Conservation (phyloP, 92 coral and sea anemone species). For the Meandrina meandrites region DNA sequence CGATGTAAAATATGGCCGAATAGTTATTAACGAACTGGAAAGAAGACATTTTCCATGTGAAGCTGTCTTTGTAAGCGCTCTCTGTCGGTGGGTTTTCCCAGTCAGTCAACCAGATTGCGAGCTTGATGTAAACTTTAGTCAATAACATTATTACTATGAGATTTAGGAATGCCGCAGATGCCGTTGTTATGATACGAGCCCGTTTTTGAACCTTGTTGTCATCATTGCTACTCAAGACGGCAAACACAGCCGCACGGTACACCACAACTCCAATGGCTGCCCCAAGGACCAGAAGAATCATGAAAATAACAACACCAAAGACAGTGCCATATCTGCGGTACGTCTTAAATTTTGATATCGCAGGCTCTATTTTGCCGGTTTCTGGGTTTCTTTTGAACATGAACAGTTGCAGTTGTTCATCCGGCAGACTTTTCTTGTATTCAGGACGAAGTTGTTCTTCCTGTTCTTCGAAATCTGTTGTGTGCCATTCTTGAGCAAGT, state of each 20-base stretch:
- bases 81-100: conserved; percentile 97
- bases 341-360: conserved; percentile 62
- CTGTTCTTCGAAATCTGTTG: conserved; percentile 82
- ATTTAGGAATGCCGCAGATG: conserved; percentile 84
- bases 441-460: conserved; percentile 71
- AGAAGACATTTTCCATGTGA: conserved; percentile 88
- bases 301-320: conserved; percentile 72
- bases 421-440: conserved; percentile 32
- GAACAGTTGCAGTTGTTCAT: conserved; percentile 15
- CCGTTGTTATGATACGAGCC: conserved; percentile 82
- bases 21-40: conserved; percentile 97
- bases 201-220: conserved; percentile 55
- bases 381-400: conserved; percentile 35
- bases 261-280: conserved; percentile 89
- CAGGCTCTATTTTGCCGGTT: conserved; percentile 82
- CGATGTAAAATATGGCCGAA: conserved; percentile 91
- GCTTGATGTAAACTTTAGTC: conserved; percentile 72
- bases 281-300: conserved; percentile 83
- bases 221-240: conserved; percentile 71
- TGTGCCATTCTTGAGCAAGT: conserved; percentile 85
- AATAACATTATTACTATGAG: conserved; percentile 80
- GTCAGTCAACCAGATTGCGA: conserved; percentile 90
- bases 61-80: conserved; percentile 89
- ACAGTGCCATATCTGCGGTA: conserved; percentile 83
- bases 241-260: conserved; percentile 91